Base-by-base conservation (phyloP, 2,113 vertebrate species). In the Lepus europaeus region DNA sequence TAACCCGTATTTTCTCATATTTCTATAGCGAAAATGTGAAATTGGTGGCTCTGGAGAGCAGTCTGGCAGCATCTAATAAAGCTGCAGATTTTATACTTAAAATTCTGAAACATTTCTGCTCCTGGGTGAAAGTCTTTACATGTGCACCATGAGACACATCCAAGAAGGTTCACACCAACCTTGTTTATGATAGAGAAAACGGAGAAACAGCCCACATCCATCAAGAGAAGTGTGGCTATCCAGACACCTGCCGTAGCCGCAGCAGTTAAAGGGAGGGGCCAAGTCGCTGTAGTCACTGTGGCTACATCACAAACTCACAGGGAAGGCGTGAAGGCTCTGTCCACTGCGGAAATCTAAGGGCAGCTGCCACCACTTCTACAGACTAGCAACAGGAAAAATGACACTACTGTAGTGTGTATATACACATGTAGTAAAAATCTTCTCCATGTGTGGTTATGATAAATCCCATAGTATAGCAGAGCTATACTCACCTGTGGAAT, bases 1-100 rank as follows among this genome's bases (percentile, higher is more conserved):
- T 51, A 61, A 76, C 39, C 13, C 72, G 17, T 25, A 81, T 84
- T 93, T 87, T 87, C 91, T 89, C 45, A 39, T 80, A 70, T 88
- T 93, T 89, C 69, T 83, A 70, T 11, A 53, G 49, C 53, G 59
- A 88, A 76, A 84, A 36, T 51, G 31, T 66, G 88, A 66, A 80
- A 66, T 9, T 56, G 29, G 22, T 29, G 19, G 70, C 49, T 56
- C 70, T 49, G 4, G 51, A 96, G 70, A 66, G 25, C 36, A 78
- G 73, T 80, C 53, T 89, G 69, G 25, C 23, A 87, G 72, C 22
- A 19, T 31, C 29, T 74, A 63, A 80, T 69, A 87, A 73, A 79
- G 53, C 49, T 69, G 19, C 4, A 61, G 51, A 53, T 17, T 66
- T n/a, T 49, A 31, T 36, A 25, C n/a, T 45, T 84, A 78, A 19